phyloP scores from a whole-genome alignment of 2,113 vertebrate species.

The Scytalopus superciliaris region DNA sequence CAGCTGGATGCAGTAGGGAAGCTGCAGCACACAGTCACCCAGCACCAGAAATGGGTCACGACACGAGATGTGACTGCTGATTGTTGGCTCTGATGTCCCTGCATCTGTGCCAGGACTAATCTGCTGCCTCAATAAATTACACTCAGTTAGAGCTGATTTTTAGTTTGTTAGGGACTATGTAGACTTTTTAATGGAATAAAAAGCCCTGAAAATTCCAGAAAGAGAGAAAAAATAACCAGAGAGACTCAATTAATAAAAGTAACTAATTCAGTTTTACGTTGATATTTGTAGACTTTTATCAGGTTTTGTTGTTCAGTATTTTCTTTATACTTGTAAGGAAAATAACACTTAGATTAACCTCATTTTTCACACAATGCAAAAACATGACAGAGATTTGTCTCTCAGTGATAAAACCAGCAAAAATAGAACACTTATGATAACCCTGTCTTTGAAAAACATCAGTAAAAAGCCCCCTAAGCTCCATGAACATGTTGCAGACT shows the following conservation, averaged over 20 bases:
- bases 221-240: background rate
- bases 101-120: background rate
- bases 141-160: background rate
- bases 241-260: background rate
- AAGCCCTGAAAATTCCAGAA: background rate
- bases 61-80: background rate
- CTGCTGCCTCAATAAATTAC: background rate
- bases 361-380: background rate
- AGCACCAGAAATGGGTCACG: background rate
- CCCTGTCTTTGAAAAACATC: background rate
- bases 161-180: background rate
- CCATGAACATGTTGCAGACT: background rate
- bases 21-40: background rate
- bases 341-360: background rate
- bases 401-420: constrained; percentile 7
- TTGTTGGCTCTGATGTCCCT: background rate
- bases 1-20: accelerated
- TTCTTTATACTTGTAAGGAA: background rate
- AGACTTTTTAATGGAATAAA: background rate
- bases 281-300: background rate
- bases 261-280: background rate
- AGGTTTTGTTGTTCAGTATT: background rate
- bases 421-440: constrained; percentile 7
- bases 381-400: constrained; percentile 21
- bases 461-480: background rate